phyloP scores from a whole-genome alignment of 2,888 invertebrate species.

The Anarsia innoxiella region DNA sequence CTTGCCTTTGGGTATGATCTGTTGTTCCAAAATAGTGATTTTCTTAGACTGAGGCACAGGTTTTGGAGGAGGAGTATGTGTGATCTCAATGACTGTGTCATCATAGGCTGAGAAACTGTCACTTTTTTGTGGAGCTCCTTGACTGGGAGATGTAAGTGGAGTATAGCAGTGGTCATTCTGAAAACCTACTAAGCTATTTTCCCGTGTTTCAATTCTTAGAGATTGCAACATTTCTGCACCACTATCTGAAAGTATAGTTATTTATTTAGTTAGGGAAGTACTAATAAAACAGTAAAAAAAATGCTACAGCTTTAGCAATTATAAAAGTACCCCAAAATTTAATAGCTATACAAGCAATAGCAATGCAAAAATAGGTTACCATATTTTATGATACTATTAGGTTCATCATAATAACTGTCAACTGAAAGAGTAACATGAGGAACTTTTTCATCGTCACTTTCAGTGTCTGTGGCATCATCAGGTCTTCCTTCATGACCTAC shows the following conservation, averaged over 20 bases:
- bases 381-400: slow-evolving; percentile 69
- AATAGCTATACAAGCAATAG: slow-evolving; percentile 21
- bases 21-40: slow-evolving; percentile 65
- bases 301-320: not conserved
- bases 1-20: slow-evolving; percentile 69
- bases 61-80: slow-evolving; percentile 59
- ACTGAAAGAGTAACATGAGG: slow-evolving; percentile 79
- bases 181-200: slow-evolving; percentile 77
- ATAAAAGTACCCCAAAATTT: not conserved
- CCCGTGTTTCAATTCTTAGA: slow-evolving; percentile 63
- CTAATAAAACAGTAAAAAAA: not conserved
- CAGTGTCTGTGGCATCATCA: slow-evolving; percentile 75
- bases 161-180: slow-evolving; percentile 90
- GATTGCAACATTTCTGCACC: slow-evolving; percentile 71
- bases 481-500: slow-evolving; percentile 70
- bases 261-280: too few relatives aligned
- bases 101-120: slow-evolving; percentile 48
- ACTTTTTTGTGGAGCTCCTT: slow-evolving; percentile 48
- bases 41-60: slow-evolving; percentile 60
- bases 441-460: slow-evolving; percentile 72
- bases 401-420: slow-evolving; percentile 78
- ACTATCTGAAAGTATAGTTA: slow-evolving; percentile 48
- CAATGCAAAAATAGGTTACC: slow-evolving; percentile 33
- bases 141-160: slow-evolving; percentile 79
- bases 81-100: slow-evolving; percentile 64